These are phyloP conservation scores for Zosterops japonicus DNA, from an alignment of 2,113 vertebrate species.

Conservation along the genomic window DNA sequence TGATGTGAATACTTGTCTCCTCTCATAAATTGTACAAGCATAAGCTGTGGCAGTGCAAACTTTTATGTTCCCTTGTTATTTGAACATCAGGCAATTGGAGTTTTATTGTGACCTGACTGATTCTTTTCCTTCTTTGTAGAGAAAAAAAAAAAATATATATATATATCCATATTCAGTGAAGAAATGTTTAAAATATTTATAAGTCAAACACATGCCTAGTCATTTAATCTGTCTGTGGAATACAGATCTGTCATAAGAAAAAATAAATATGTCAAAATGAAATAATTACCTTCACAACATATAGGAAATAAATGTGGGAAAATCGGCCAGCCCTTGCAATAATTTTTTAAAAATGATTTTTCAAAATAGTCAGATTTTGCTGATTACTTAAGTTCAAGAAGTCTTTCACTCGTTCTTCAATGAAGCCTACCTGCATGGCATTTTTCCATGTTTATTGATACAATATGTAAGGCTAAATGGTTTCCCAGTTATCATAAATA, in stretches of 20 bases:
- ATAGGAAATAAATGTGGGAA: neutral
- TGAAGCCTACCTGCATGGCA: neutral
- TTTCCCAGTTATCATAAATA: neutral
- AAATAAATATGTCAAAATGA: neutral
- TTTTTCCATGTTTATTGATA: neutral
- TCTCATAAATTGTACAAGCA: neutral
- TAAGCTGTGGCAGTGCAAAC: neutral
- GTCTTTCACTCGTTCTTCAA: neutral
- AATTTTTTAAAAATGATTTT: neutral
- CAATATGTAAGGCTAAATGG: neutral
- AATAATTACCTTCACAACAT: neutral
- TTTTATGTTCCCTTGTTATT: neutral
- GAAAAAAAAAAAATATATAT: neutral
- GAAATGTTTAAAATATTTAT: neutral
- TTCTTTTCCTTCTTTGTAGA: neutral
- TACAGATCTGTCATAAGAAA: neutral
- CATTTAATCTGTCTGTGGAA: neutral
- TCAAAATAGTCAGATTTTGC: neutral
- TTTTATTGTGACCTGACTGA: neutral
- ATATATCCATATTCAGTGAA: neutral
- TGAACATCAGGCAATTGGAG: neutral
- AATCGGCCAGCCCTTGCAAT: neutral
- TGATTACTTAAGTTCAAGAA: neutral
- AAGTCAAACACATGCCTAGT: neutral
- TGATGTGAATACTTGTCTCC: neutral